Evolutionary conservation across 2,888 invertebrate species (phyloP).

Genomic region (Drosophila mimetica): DNA sequence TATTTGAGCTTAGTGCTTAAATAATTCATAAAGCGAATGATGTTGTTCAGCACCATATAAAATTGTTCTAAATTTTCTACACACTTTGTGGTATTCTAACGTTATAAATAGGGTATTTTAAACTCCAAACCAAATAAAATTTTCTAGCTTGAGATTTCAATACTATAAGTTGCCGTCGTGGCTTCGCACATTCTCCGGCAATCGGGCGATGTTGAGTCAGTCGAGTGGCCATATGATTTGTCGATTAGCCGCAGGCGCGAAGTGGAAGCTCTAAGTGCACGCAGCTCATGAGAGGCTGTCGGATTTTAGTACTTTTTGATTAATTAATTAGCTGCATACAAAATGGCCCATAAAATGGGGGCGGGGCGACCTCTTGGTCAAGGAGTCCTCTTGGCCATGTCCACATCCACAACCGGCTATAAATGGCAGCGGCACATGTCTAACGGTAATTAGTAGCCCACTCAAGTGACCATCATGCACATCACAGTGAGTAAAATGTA

Average conservation of each 20-base stretch:
- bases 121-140: not conserved
- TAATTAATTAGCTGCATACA: constrained; percentile 61
- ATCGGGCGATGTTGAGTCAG: constrained; percentile 17
- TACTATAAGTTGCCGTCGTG: constrained; percentile 22
- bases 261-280: constrained; percentile 67
- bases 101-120: constrained; percentile 6
- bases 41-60: no score
- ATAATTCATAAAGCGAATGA: no score
- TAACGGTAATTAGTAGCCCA: constrained; percentile 61
- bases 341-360: constrained; percentile 30
- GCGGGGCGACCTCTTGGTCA: constrained; percentile 56
- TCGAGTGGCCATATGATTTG: constrained; percentile 26
- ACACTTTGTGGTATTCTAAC: no score
- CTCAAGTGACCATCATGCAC: constrained; percentile 52
- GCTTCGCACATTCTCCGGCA: constrained; percentile 28
- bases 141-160: constrained; percentile 15
- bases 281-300: constrained; percentile 28
- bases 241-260: constrained; percentile 63
- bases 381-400: constrained; percentile 53
- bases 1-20: no score
- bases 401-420: constrained; percentile 33
- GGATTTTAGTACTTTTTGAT: constrained; percentile 60
- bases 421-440: constrained; percentile 56
- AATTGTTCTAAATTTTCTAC: no score
- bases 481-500: constrained; percentile 32